Base-by-base conservation (phyloP, 2,113 vertebrate species). In the Silurus glanis region DNA sequence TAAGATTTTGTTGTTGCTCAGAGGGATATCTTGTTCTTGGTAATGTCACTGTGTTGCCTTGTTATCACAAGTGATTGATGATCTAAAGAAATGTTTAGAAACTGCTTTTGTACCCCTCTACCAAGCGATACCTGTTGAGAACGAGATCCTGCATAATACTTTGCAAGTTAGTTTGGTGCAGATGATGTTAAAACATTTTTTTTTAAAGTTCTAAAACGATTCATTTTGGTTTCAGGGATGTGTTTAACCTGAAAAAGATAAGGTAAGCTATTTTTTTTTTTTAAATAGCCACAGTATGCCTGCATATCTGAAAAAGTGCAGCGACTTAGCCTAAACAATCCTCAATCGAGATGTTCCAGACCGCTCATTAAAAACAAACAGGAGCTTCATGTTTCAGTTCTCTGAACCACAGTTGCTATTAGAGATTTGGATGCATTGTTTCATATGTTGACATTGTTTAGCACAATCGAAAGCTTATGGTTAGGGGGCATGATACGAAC, bases 401-500 rank as follows among this genome's bases (percentile, higher is more conserved):
- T 83, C 69, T 21, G 19, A 83, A 66, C 85, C 71, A 66, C 79
- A 78, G 80, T 78, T 78, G 58, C 19, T 83, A 45, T 83, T 75
- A 64, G 49, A 56, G 69, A 16, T 62, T 83, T 19, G 12, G 82
- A 86, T 62, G 80, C 78, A 82, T 19, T 25, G 55, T 69, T 82
- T n/a, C 59, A 64, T 19, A 78, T 82, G 80, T 86, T 82, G 83
- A 82, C 79, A 59, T 82, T n/a, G 53, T 71, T 81, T 80, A 67
- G 55, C 74, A 37, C 23, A 9, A 53, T 28, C 47, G 25, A 64
- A 66, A 62, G 78, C 66, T 28, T 80, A 67, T 55, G 81, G 82
- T 67, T 14, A 23, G 55, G 19, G 84, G 82, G 67, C 79, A 72
- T 21, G 47, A 4, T 12, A 14, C 17, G 56, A 37, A 87, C 74